phyloP scores from a whole-genome alignment of 2,113 vertebrate species.

The Corythornis cristatus region DNA sequence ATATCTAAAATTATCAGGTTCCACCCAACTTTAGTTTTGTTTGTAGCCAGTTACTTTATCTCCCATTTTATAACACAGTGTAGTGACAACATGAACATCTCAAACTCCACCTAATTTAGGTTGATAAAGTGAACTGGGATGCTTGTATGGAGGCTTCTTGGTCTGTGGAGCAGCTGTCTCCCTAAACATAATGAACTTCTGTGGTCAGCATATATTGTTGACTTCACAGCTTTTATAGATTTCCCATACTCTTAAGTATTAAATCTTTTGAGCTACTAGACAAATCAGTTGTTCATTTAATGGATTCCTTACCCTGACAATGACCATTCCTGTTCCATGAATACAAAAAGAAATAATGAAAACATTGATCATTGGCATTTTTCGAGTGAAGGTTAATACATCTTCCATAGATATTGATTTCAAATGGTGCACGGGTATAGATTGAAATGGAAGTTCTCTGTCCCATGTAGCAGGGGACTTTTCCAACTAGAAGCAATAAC shows the following conservation, averaged over 20 bases:
- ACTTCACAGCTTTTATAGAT: constrained; percentile 34
- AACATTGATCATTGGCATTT: constrained; percentile 72
- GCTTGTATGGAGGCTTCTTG: neutral
- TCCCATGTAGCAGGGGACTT: constrained; percentile 1
- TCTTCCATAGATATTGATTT: constrained; percentile 58
- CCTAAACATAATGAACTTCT: constrained; percentile 33
- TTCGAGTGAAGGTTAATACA: constrained; percentile 63
- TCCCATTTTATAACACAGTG: neutral
- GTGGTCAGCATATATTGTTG: neutral
- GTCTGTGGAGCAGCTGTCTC: constrained; percentile 7
- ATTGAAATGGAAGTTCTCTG: constrained; percentile 1
- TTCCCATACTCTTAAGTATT: constrained; percentile 56
- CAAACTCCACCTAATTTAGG: neutral
- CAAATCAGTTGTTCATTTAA: constrained; percentile 66
- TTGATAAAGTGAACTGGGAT: neutral
- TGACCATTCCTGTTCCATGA: constrained; percentile 50
- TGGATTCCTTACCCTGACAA: constrained; percentile 66
- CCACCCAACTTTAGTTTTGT: neutral
- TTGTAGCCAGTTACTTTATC: neutral
- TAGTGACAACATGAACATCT: neutral
- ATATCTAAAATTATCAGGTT: neutral
- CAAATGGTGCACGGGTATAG: constrained; percentile 30
- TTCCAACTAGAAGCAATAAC: constrained; percentile 9
- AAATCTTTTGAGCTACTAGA: constrained; percentile 62
- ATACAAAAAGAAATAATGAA: constrained; percentile 42